Evolutionary conservation across 1,140 invertebrate species (phyloP).

Genomic region (Trachymyrmex septentrionalis): DNA sequence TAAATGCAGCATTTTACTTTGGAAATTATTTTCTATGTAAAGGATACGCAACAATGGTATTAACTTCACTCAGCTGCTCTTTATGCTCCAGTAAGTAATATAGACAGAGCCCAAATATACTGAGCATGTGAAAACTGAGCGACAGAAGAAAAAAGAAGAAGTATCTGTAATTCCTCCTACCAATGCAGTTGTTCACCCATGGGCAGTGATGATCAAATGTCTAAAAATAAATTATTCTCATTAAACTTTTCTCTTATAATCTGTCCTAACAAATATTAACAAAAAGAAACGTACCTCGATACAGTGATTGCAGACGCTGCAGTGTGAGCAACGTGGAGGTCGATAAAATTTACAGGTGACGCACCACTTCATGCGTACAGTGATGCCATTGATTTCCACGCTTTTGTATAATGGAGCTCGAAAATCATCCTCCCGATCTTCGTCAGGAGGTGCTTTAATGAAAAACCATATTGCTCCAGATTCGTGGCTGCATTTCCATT

Average conservation of each 20-base stretch:
- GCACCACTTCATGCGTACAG: slow-evolving; percentile 99
- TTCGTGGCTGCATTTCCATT: too few relatives aligned
- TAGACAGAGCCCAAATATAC: slow-evolving; percentile 97
- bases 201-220: slow-evolving; percentile 99
- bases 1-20: background rate
- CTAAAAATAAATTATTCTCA: slow-evolving; percentile 86
- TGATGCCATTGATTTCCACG: slow-evolving; percentile 99
- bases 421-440: slow-evolving; percentile 98
- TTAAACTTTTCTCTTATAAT: background rate
- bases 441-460: slow-evolving; percentile 95
- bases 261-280: background rate
- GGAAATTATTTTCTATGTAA: slow-evolving; percentile 78
- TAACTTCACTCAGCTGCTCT: slow-evolving; percentile 92
- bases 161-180: slow-evolving; percentile 98
- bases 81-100: slow-evolving; percentile 96
- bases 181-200: slow-evolving; percentile 99
- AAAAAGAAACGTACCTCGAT: slow-evolving; percentile 92
- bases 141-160: slow-evolving; percentile 99
- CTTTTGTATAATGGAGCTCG: slow-evolving; percentile 98
- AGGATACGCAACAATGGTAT: slow-evolving; percentile 97
- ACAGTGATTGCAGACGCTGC: slow-evolving; percentile 99
- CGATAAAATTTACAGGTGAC: slow-evolving; percentile 99
- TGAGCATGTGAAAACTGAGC: slow-evolving; percentile 98
- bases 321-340: slow-evolving; percentile 99
- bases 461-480: background rate